Percentiles rank a stretch among this genome's conserved stretches.
Conservation (phyloP, 1,140 invertebrate species). For the Hycleus cichorii region DNA sequence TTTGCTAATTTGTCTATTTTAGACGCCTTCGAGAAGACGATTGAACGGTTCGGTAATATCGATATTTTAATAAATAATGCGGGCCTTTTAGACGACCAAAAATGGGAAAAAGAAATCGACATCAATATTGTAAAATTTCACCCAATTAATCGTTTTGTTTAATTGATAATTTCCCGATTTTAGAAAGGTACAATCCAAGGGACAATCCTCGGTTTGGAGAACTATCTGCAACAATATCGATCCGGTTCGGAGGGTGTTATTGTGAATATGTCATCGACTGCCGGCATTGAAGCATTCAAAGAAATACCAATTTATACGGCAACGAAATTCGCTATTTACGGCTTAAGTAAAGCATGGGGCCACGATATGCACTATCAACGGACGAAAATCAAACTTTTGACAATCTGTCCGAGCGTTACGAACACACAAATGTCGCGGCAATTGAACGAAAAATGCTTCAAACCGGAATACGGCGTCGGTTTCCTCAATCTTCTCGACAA, state of each 20-base stretch:
- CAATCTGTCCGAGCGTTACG: conserved; percentile 10
- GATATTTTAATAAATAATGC: conserved; percentile 49
- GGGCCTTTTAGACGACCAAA: conserved; percentile 43
- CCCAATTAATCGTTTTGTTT: too few relatives aligned
- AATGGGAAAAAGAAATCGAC: conserved; percentile 43
- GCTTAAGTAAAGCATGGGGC: too few relatives aligned
- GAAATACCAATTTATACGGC: too few relatives aligned
- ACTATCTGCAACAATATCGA: too few relatives aligned
- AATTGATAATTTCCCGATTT: too few relatives aligned
- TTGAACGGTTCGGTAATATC: conserved; percentile 29
- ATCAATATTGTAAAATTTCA: conserved; percentile 43
- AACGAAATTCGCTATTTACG: too few relatives aligned
- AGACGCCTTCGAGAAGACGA: conserved; percentile 27
- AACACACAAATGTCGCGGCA: conserved; percentile 21
- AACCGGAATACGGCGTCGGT: conserved; percentile 14
- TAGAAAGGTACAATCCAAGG: conserved; percentile 30
- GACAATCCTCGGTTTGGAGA: too few relatives aligned
- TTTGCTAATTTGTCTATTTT: not conserved
- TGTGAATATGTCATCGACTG: too few relatives aligned
- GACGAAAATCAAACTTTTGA: too few relatives aligned
- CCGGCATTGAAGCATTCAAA: too few relatives aligned
- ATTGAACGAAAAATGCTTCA: conserved; percentile 12
- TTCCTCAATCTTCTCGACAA: not conserved
- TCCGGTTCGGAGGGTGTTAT: too few relatives aligned
- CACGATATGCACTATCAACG: too few relatives aligned